These are phyloP conservation scores for Choloepus hoffmanni DNA, from an alignment of 2,113 vertebrate species.

Conservation along the genomic window DNA sequence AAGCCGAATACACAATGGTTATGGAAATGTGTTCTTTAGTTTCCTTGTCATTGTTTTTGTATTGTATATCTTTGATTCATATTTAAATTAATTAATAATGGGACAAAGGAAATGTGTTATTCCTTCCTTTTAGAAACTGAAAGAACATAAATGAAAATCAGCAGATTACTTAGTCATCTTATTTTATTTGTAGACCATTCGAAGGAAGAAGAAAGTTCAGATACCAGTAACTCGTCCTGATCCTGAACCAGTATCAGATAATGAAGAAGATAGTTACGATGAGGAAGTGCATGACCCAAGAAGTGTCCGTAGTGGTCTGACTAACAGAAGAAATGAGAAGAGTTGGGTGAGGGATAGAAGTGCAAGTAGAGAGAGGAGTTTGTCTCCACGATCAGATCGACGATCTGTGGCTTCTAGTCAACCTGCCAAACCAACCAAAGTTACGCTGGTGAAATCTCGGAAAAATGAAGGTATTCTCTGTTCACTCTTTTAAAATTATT, in stretches of 20 bases:
- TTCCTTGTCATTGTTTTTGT: background rate
- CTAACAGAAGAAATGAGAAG: conserved; percentile 89
- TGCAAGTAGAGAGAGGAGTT: conserved; percentile 94
- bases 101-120: background rate
- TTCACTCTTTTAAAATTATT: background rate
- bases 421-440: conserved; percentile 95
- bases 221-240: conserved; percentile 93
- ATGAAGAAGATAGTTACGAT: conserved; percentile 97
- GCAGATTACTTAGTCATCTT: rapidly evolving
- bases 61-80: background rate
- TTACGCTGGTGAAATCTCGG: conserved; percentile 97
- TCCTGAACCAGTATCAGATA: conserved; percentile 94
- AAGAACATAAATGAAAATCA: background rate
- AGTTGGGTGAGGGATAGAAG: conserved; percentile 93
- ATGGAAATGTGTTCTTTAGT: background rate
- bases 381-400: conserved; percentile 95
- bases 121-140: conserved; percentile 36
- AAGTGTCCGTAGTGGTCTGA: conserved; percentile 89
- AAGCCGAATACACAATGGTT: background rate
- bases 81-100: background rate
- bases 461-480: conserved; percentile 96
- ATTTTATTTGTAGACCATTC: conserved; percentile 92
- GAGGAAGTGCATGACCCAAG: conserved; percentile 93
- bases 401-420: conserved; percentile 94
- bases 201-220: conserved; percentile 97